Evolutionary conservation across 2,888 invertebrate genomes (phyloP).

Genomic region (Melipona bicolor): DNA sequence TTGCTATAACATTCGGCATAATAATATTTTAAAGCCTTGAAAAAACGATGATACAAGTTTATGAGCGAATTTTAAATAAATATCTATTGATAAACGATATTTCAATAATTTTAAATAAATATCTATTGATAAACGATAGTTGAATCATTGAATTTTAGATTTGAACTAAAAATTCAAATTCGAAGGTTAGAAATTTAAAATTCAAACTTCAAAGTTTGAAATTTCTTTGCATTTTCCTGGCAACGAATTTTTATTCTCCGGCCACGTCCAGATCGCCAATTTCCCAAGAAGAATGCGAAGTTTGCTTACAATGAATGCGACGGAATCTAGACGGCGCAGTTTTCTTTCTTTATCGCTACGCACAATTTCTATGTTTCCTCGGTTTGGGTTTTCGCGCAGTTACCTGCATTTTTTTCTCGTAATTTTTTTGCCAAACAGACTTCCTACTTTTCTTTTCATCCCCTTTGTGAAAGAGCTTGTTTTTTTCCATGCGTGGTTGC

Average conservation of each 20-base stretch:
- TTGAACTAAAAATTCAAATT: not conserved
- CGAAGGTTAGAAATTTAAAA: not conserved
- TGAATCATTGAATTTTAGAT: not conserved
- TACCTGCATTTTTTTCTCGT: slow-evolving; percentile 48
- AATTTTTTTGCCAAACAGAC: slow-evolving; percentile 50
- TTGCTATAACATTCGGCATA: not conserved
- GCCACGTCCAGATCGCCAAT: not conserved
- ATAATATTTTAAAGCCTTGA: not conserved
- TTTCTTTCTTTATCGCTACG: slow-evolving; percentile 17
- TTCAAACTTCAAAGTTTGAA: not conserved
- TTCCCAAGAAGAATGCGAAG: slow-evolving; percentile 7
- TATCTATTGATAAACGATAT: not conserved
- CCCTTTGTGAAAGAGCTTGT: not conserved
- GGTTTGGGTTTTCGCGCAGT: slow-evolving; percentile 16
- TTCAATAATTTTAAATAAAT: not conserved
- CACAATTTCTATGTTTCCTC: not conserved
- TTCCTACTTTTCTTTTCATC: slow-evolving; percentile 3
- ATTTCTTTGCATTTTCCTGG: not conserved
- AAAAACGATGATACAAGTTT: not conserved
- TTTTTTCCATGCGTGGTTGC: slow-evolving; percentile 27
- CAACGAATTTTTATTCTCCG: not conserved
- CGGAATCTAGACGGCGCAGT: not conserved
- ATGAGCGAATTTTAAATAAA: not conserved
- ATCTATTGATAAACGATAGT: no score
- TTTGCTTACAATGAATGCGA: slow-evolving; percentile 24